Conservation (phyloP, 2,888 invertebrate genomes). For the Lamellibrachia satsuma region DNA sequence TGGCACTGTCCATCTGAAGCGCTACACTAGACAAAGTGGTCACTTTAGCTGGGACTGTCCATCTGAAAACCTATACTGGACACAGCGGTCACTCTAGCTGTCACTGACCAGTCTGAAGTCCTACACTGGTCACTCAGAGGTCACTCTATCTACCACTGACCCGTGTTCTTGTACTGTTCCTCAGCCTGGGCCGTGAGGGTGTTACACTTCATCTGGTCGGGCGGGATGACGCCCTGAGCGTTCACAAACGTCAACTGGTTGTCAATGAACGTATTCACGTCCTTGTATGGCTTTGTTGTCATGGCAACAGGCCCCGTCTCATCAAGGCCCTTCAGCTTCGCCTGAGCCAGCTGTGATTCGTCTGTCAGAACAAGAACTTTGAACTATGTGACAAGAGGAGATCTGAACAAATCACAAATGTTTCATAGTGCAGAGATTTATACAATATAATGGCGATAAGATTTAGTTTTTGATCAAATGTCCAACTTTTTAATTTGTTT, state of each 20-base stretch:
- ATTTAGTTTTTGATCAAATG: too few relatives aligned
- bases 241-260: slow-evolving; percentile 66
- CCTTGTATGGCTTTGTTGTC: slow-evolving; percentile 51
- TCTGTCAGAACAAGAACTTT: slow-evolving; percentile 46
- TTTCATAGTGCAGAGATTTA: not conserved
- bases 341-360: slow-evolving; percentile 60
- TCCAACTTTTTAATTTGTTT: too few relatives aligned
- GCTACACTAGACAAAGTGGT: too few relatives aligned
- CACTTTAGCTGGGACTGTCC: too few relatives aligned
- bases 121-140: not conserved
- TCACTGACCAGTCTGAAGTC: too few relatives aligned
- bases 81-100: too few relatives aligned
- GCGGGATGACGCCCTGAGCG: slow-evolving; percentile 74
- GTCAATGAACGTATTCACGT: slow-evolving; percentile 66
- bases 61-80: too few relatives aligned
- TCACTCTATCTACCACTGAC: not conserved
- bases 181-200: slow-evolving; percentile 85
- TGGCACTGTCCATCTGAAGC: too few relatives aligned
- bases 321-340: slow-evolving; percentile 64
- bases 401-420: not conserved
- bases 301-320: slow-evolving; percentile 45
- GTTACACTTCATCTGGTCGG: slow-evolving; percentile 92
- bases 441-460: not conserved
- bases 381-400: not conserved
- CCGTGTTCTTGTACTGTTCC: slow-evolving; percentile 68